phyloP scores from a whole-genome alignment of 2,113 vertebrate species.

The Melanotaenia duboulayi region DNA sequence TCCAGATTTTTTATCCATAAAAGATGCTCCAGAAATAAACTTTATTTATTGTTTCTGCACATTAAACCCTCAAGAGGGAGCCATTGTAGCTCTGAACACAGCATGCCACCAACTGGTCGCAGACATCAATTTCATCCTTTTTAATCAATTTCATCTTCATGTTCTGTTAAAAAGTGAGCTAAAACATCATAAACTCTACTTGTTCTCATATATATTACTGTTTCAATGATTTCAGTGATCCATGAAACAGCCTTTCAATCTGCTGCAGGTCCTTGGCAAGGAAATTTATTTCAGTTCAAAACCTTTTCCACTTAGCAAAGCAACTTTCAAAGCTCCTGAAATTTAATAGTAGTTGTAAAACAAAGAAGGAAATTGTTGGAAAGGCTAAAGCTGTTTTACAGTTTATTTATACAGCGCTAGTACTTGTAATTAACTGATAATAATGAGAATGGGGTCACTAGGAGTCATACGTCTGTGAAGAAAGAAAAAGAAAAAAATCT shows the following conservation, averaged over 20 bases:
- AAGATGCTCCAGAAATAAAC: no score
- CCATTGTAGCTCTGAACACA: conserved; percentile 64
- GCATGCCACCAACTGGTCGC: not conserved
- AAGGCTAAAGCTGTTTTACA: not conserved
- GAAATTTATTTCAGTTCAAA: no score
- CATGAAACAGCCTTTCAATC: not conserved
- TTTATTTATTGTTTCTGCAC: conserved; percentile 8
- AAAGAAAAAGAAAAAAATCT: no score
- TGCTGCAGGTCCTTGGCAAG: not conserved
- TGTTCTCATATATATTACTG: not conserved
- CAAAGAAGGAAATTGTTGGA: fast-evolving
- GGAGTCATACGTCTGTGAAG: not conserved
- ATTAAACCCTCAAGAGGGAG: conserved; percentile 67
- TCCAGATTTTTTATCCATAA: no score
- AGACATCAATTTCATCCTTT: not conserved
- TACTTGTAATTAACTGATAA: not conserved
- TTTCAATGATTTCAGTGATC: not conserved
- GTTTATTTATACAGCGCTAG: not conserved
- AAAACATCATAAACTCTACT: not conserved
- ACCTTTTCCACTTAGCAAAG: no score
- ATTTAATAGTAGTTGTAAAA: not conserved
- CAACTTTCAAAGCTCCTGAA: no score
- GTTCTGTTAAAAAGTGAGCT: not conserved
- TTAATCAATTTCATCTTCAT: not conserved
- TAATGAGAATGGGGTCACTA: not conserved